phyloP scores from a whole-genome alignment of 1,140 invertebrate genomes.

The Eubasilissa regina region DNA sequence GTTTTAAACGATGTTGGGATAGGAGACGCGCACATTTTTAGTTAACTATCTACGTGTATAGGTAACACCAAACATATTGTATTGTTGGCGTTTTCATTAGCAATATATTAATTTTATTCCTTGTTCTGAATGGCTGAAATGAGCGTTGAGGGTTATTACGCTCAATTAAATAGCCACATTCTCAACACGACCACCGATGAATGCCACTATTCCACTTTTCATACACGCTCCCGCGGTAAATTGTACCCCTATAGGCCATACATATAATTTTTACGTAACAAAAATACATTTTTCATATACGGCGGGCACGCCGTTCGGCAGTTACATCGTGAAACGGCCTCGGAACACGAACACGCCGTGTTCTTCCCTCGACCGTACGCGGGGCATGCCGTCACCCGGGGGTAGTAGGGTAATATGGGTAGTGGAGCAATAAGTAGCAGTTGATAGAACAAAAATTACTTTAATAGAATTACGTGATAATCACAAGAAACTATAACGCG shows the following conservation, averaged over 20 bases:
- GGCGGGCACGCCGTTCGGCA: constrained; percentile 31
- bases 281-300: constrained; percentile 35
- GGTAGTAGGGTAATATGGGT: too few relatives aligned
- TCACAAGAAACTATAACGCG: too few relatives aligned
- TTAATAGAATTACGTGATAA: too few relatives aligned
- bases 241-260: constrained; percentile 13
- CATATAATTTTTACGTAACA: constrained; percentile 35
- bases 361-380: constrained; percentile 19
- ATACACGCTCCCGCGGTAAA: constrained; percentile 1
- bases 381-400: constrained; percentile 1
- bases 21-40: too few relatives aligned
- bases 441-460: too few relatives aligned
- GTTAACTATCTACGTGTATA: too few relatives aligned
- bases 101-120: constrained; percentile 12
- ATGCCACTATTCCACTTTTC: not conserved
- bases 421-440: too few relatives aligned
- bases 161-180: constrained; percentile 11
- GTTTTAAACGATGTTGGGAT: too few relatives aligned
- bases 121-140: not conserved
- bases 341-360: constrained; percentile 1
- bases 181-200: not conserved
- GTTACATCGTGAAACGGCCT: constrained; percentile 26
- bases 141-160: constrained; percentile 26
- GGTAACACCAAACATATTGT: too few relatives aligned
- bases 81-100: constrained; percentile 1